A percentile compares a stretch with the other conserved stretches of the same genome.
phyloP scores from a whole-genome alignment of 2,113 vertebrate genomes.

The Lanius ludovicianus region DNA sequence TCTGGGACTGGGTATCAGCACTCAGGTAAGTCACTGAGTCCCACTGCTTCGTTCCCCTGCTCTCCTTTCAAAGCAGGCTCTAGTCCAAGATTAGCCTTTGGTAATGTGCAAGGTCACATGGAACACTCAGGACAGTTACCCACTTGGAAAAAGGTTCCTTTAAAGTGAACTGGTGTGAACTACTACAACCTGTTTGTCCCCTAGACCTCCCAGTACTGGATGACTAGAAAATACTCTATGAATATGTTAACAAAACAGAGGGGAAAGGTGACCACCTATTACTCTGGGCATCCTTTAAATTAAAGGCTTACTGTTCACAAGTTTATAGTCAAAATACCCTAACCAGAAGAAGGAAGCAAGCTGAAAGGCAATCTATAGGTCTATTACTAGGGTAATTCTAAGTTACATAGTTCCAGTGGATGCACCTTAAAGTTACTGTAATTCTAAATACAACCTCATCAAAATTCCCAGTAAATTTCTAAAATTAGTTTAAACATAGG shows the following conservation, averaged over 20 bases:
- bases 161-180: background rate
- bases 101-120: too few relatives aligned
- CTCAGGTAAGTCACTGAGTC: constrained; percentile 77
- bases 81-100: background rate
- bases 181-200: background rate
- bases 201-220: background rate
- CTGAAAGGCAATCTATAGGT: background rate
- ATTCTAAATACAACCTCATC: background rate
- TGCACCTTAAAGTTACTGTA: background rate
- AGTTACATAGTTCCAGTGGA: background rate
- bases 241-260: background rate
- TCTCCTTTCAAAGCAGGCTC: background rate
- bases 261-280: background rate
- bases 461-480: background rate
- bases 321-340: background rate
- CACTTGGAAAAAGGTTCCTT: background rate
- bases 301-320: background rate
- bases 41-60: background rate
- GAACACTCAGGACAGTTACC: background rate
- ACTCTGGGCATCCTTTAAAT: background rate
- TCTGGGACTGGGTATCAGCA: constrained; percentile 77
- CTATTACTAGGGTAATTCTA: background rate
- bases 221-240: background rate
- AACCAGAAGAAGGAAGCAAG: background rate
- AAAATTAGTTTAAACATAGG: background rate